phyloP scores from a whole-genome alignment of 2,888 invertebrate species.

The Dynastes hyllus region DNA sequence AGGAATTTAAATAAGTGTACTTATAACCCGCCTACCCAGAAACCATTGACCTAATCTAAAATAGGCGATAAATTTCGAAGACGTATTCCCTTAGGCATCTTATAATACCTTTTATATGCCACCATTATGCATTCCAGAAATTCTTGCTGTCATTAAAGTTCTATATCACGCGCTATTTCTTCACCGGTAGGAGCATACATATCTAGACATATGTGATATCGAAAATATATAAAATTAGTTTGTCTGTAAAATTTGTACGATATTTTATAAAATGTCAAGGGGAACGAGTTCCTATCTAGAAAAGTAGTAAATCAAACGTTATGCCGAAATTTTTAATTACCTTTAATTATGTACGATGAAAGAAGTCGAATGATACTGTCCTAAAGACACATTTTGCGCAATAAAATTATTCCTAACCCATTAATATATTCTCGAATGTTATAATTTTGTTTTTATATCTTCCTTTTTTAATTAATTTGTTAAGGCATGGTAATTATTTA shows the following conservation, averaged over 20 bases:
- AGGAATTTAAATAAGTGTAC: not conserved
- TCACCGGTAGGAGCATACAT: too few relatives aligned
- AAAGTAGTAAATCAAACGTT: not conserved
- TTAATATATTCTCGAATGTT: not conserved
- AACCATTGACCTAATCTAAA: constrained; percentile 6
- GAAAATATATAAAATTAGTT: too few relatives aligned
- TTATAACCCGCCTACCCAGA: not conserved
- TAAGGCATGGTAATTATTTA: too few relatives aligned
- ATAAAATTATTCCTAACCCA: not conserved
- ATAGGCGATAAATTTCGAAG: not conserved
- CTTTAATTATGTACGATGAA: not conserved
- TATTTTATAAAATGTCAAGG: constrained; percentile 15
- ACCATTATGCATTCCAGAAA: too few relatives aligned
- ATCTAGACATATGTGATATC: too few relatives aligned
- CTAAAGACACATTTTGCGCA: constrained; percentile 3
- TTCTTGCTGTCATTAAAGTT: too few relatives aligned
- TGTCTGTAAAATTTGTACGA: not conserved
- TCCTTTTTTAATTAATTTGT: not conserved
- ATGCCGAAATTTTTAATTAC: not conserved
- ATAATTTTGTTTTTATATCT: too few relatives aligned
- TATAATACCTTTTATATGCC: too few relatives aligned
- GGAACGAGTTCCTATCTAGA: not conserved
- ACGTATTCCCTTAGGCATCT: not conserved
- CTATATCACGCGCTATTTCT: too few relatives aligned
- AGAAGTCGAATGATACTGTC: not conserved